Conservation (phyloP, 2,888 invertebrate species). For the Troides oblongomaculatus region DNA sequence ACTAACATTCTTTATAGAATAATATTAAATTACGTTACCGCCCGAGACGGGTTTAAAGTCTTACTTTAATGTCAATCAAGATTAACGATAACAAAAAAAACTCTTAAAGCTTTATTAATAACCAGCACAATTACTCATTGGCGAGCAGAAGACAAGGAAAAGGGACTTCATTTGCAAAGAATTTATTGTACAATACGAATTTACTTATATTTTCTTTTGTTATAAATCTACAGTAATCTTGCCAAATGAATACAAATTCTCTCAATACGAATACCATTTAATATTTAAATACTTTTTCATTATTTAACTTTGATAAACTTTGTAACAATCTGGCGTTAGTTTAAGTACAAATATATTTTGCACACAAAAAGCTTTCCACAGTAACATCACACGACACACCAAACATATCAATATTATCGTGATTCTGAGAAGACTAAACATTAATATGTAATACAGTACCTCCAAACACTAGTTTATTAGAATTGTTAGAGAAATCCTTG, state of each 20-base stretch:
- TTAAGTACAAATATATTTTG: background rate
- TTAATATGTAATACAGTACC: background rate
- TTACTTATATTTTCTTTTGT: background rate
- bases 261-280: no score
- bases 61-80: background rate
- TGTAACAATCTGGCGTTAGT: conserved; percentile 1
- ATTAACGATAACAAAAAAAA: background rate
- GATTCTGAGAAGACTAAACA: background rate
- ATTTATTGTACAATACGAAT: background rate
- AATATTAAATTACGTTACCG: no score
- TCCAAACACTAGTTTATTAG: no score
- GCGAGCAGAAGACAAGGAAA: background rate
- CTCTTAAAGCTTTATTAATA: background rate
- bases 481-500: no score
- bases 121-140: background rate
- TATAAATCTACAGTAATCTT: background rate
- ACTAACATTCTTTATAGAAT: no score
- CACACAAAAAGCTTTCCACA: background rate
- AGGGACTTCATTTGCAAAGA: background rate
- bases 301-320: background rate
- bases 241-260: no score
- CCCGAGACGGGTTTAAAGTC: background rate
- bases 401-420: background rate
- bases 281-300: no score
- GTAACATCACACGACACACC: no score